Percentiles rank a stretch among this genome's conserved stretches.
Evolutionary conservation across 2,797 vertebrate genomes (phyloP).

Genomic region (Chaetodon trifasciatus): DNA sequence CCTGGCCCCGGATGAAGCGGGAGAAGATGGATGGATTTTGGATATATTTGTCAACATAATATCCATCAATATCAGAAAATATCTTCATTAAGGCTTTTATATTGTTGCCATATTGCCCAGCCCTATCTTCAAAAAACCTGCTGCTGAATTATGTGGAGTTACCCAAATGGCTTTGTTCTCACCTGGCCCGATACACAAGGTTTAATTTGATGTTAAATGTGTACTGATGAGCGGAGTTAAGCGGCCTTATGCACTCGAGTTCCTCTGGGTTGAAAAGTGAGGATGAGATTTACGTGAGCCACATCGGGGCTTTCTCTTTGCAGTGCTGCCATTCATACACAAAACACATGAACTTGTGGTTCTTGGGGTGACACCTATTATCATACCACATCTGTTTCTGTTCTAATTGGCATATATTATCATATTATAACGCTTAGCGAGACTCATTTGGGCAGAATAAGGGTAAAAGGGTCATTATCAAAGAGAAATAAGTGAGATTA

Average conservation of each 20-base stretch:
- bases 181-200: neutral
- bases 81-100: neutral
- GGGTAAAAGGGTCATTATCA: slow-evolving; percentile 19
- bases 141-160: too few relatives aligned
- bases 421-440: slow-evolving; percentile 15
- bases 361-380: slow-evolving; percentile 5
- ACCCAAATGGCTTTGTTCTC: neutral
- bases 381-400: slow-evolving; percentile 25
- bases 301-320: slow-evolving; percentile 6
- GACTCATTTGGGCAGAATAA: slow-evolving; percentile 7
- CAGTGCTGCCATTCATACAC: neutral
- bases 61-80: neutral
- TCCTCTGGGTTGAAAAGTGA: neutral
- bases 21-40: too few relatives aligned
- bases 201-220: neutral
- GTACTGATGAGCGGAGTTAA: neutral
- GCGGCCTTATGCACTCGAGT: neutral
- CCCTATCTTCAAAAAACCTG: too few relatives aligned
- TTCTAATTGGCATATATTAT: slow-evolving; percentile 27
- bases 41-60: neutral
- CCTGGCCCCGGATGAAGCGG: too few relatives aligned
- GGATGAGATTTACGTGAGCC: neutral
- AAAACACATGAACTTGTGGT: slow-evolving; percentile 2
- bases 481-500: slow-evolving; percentile 16
- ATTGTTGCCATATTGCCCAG: too few relatives aligned